Evolutionary conservation across 2,797 vertebrate genomes (phyloP).

Genomic region (Taeniopygia guttata): DNA sequence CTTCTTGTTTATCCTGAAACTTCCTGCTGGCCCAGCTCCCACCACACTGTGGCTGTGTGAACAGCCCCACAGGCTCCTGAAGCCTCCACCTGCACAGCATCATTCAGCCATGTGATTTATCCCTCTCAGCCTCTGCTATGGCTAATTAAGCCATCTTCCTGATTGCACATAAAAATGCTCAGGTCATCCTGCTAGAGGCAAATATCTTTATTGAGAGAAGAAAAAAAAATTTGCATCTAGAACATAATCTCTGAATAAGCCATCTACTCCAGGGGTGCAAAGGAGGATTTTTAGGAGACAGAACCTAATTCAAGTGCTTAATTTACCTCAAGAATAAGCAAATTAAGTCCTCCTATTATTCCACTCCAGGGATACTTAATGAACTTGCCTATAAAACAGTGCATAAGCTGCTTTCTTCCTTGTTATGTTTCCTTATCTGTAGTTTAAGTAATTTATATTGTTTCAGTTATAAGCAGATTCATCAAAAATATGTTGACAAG

Average conservation of each 20-base stretch:
- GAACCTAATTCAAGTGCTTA: neutral
- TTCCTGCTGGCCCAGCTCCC: neutral
- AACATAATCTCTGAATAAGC: neutral
- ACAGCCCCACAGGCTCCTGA: fast-evolving
- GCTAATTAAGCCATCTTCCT: neutral
- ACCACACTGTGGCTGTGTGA: neutral
- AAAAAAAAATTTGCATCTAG: neutral
- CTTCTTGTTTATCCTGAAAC: neutral
- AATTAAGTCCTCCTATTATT: neutral
- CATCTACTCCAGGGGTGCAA: neutral
- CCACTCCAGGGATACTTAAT: neutral
- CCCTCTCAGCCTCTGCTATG: neutral
- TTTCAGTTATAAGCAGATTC: neutral
- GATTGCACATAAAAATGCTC: neutral
- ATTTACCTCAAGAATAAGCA: neutral
- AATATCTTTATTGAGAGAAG: neutral
- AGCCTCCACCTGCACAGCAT: neutral
- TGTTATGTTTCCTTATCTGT: neutral
- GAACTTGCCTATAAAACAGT: neutral
- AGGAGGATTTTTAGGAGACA: neutral
- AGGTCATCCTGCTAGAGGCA: neutral
- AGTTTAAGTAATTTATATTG: neutral
- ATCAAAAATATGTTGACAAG: neutral
- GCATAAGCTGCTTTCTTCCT: neutral
- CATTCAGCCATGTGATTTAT: neutral